Percentiles rank a stretch among this genome's conserved stretches.
These are phyloP conservation scores for Hippocampus abdominalis DNA, from an alignment of 2,113 vertebrate species.

Conservation along the genomic window DNA sequence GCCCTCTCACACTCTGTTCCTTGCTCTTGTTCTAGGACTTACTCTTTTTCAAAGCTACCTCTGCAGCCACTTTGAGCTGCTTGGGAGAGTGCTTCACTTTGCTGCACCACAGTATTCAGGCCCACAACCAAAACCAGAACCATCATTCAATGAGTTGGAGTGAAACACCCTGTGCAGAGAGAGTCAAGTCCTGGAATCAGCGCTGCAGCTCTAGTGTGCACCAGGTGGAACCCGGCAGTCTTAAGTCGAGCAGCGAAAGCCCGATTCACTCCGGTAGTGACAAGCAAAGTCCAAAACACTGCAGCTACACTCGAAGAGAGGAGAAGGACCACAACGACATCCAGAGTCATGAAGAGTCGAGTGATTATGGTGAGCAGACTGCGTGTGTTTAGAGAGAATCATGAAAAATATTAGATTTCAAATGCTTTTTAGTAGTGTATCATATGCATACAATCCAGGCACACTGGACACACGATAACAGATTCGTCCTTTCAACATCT, in stretches of 20 bases:
- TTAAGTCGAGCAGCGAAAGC: conserved; percentile 12
- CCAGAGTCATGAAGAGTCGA: conserved; percentile 11
- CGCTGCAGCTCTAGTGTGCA: conserved; percentile 9
- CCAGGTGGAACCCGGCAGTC: conserved; percentile 24
- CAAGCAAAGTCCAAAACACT: conserved; percentile 19
- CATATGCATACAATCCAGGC: too few relatives aligned
- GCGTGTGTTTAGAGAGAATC: background rate
- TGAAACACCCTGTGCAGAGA: conserved; percentile 5
- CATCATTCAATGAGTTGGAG: background rate
- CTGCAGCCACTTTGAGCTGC: conserved; percentile 89
- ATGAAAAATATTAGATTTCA: too few relatives aligned
- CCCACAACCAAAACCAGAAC: conserved; percentile 31
- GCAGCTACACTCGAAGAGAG: background rate
- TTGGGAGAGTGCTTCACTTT: conserved; percentile 87
- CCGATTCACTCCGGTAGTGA: conserved; percentile 20
- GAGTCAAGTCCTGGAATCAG: conserved; percentile 18
- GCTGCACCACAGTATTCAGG: conserved; percentile 83
- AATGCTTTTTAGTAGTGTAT: too few relatives aligned
- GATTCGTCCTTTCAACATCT: too few relatives aligned
- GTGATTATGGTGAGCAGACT: background rate
- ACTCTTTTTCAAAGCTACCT: conserved; percentile 88
- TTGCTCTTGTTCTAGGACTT: conserved; percentile 73
- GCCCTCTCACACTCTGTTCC: background rate
- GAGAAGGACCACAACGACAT: conserved; percentile 5
- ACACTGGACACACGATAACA: too few relatives aligned